phyloP scores from a whole-genome alignment of 2,113 vertebrate species.

The Papio anubis region DNA sequence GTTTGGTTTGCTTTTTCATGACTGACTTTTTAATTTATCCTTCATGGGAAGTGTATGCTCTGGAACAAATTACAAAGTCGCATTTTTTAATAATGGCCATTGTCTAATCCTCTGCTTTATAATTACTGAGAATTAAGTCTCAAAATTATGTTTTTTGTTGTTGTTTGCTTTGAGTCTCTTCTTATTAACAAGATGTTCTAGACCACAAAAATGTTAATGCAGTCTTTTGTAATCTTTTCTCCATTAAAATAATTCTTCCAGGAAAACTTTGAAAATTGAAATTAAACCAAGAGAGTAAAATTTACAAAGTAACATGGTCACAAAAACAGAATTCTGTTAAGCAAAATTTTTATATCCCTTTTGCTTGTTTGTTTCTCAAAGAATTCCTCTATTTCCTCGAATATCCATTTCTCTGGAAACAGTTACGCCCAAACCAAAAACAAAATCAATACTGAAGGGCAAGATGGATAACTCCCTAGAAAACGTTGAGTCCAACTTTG shows the following conservation, averaged over 20 bases:
- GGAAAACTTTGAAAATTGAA: constrained; percentile 16
- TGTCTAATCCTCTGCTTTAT: neutral
- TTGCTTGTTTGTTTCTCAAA: constrained; percentile 64
- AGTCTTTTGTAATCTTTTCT: neutral
- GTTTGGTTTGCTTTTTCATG: neutral
- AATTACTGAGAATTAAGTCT: neutral
- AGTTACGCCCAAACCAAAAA: constrained; percentile 58
- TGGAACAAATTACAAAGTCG: neutral
- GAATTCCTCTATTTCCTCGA: constrained; percentile 83
- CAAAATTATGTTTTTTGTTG: neutral
- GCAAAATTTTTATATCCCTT: neutral
- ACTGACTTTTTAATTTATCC: neutral
- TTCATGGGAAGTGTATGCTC: neutral
- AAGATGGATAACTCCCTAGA: constrained; percentile 66
- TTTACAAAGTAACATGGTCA: neutral
- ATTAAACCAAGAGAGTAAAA: constrained; percentile 26
- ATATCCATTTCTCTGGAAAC: constrained; percentile 73
- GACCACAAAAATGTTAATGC: neutral
- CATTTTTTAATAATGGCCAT: neutral
- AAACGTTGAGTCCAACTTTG: constrained; percentile 35
- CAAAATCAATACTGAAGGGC: constrained; percentile 37
- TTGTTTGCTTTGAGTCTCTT: neutral
- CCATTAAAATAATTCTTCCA: neutral
- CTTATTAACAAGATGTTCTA: neutral
- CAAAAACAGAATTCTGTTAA: constrained; percentile 48